A percentile compares a stretch with the other conserved stretches of the same genome.
Evolutionary conservation across 2,888 invertebrate genomes (phyloP).

Genomic region (Eupithecia dodoneata): DNA sequence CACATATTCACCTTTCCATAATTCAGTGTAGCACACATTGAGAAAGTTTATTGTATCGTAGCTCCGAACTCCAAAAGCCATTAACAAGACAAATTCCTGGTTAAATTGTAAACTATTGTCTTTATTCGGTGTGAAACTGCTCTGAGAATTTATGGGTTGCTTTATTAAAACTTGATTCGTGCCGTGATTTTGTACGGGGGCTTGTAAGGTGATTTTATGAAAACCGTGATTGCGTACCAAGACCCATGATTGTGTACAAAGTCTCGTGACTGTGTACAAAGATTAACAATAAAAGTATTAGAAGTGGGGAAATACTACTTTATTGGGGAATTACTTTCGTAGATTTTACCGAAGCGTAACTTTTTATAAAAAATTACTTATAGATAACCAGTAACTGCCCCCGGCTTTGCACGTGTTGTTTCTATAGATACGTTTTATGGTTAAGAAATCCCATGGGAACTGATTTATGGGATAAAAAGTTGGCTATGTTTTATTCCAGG

Average conservation of each 20-base stretch:
- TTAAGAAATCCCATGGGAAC: no score
- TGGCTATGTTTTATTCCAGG: no score
- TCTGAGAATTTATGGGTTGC: constrained; percentile 20
- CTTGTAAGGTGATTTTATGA: constrained; percentile 4
- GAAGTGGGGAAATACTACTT: not conserved
- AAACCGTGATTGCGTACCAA: not conserved
- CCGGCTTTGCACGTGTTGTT: no score
- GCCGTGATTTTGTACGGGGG: constrained; percentile 21
- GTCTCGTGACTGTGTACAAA: not conserved
- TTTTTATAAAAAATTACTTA: no score
- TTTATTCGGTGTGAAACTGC: constrained; percentile 25
- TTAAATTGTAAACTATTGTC: constrained; percentile 44
- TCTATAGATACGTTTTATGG: no score
- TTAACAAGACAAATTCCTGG: constrained; percentile 50
- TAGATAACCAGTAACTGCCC: no score
- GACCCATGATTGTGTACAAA: not conserved
- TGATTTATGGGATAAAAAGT: no score
- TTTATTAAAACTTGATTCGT: constrained; percentile 27
- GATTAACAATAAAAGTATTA: not conserved
- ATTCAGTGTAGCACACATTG: constrained; percentile 22
- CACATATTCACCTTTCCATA: constrained; percentile 23
- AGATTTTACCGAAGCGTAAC: not conserved
- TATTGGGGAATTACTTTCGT: not conserved
- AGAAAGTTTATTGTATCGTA: constrained; percentile 38
- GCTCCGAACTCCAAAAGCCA: constrained; percentile 44